Base-by-base conservation (phyloP, 2,113 vertebrate genomes). In the Dicerorhinus sumatrensis region DNA sequence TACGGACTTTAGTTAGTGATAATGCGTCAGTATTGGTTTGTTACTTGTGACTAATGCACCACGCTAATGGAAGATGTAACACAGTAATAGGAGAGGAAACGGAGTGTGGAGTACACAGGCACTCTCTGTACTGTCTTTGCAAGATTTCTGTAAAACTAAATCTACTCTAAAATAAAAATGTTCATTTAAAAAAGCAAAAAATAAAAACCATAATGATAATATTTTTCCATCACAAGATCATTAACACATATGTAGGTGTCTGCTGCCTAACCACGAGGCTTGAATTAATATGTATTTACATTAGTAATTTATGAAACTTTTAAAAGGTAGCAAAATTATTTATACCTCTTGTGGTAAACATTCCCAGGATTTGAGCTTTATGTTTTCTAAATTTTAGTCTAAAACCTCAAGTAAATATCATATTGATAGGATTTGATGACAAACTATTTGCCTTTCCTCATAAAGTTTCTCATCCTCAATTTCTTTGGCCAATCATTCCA, bases 91-190 rank as follows among this genome's bases (percentile, higher is more conserved):
- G 5, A 89, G 27, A 84, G 33, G 21, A 58, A 82, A 69, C 21
- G 63, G 56, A 42, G 23, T 87, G 56, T 76, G 42, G 25, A 39
- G 17, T n/a, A 33, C 27, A 73, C 18, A 21, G n/a, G 39, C 31
- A 81, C 25, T 29, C 11, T 76, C 5, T 92, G 7, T 36, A 23
- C 16, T 67, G 11, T 70, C 85, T 81, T 92, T 46, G 8, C 11
- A 84, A 69, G 51, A 56, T n/a, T 81, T 90, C 51, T 82, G 20
- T 87, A 91, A 76, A 94, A 42, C n/a, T 58, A 51, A 93, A 76
- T 67, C 46, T 79, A 23, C 67, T 82, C 25, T 80, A 69, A 70
- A 92, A 21, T 51, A 20, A 88, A 91, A 25, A 63, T 87, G 1
- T 56, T 72, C 33, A 79, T 36, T 62, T 25, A 21, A 39, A 36